phyloP scores from a whole-genome alignment of 2,797 vertebrate genomes.

The Urophycis tenuis region DNA sequence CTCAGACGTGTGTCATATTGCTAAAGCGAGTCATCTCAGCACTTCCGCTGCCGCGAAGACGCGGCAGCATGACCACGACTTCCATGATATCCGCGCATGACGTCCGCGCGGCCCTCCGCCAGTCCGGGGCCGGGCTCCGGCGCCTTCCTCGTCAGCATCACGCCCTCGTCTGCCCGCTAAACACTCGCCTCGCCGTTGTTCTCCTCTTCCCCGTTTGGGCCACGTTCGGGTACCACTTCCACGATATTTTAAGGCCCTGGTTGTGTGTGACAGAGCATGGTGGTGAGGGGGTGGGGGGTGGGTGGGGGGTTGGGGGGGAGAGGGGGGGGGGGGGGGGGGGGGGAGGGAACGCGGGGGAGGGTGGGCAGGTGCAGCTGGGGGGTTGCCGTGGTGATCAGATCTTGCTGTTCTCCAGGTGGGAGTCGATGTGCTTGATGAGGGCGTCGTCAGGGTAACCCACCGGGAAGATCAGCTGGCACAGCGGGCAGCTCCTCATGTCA shows the following conservation, averaged over 20 bases:
- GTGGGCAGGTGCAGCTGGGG: conserved; percentile 16
- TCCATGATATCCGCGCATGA: too few relatives aligned
- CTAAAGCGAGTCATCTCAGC: neutral
- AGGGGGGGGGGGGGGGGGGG: neutral
- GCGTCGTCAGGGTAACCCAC: conserved; percentile 92
- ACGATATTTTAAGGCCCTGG: too few relatives aligned
- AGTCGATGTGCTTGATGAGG: conserved; percentile 98
- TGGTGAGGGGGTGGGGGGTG: neutral
- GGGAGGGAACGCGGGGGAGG: conserved; percentile 32
- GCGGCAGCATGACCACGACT: too few relatives aligned
- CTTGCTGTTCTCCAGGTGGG: conserved; percentile 98
- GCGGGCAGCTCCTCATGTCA: conserved; percentile 90
- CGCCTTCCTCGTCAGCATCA: too few relatives aligned
- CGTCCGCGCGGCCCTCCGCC: too few relatives aligned
- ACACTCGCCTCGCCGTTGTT: too few relatives aligned
- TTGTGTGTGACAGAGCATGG: too few relatives aligned
- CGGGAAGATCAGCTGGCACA: conserved; percentile 94
- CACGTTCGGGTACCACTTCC: too few relatives aligned
- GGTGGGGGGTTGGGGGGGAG: neutral
- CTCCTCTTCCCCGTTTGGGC: too few relatives aligned
- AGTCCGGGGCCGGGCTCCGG: too few relatives aligned
- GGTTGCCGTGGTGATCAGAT: conserved; percentile 75
- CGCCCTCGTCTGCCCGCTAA: too few relatives aligned
- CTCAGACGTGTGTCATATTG: neutral
- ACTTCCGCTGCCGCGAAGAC: neutral